A percentile compares a stretch with the other conserved stretches of the same genome.
These are phyloP conservation scores for Hemistola chrysoprasaria DNA, from an alignment of 2,888 invertebrate genomes.

Conservation along the genomic window DNA sequence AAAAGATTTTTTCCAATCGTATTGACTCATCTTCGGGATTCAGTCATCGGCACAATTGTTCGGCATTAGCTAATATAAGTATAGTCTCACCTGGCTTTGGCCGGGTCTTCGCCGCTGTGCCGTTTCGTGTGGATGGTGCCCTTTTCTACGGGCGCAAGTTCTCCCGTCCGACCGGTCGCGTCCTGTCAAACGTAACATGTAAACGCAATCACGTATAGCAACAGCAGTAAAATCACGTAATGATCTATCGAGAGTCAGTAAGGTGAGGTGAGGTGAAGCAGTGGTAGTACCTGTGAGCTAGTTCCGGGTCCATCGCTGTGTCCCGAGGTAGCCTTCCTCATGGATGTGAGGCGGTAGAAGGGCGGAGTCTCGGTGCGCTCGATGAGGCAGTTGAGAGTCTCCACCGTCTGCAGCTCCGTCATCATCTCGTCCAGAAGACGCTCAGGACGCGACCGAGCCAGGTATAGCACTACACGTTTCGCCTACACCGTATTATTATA, in stretches of 20 bases:
- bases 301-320: slow-evolving; percentile 74
- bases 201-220: too few relatives aligned
- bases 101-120: slow-evolving; percentile 94
- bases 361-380: slow-evolving; percentile 99
- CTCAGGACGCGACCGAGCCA: slow-evolving; percentile 96
- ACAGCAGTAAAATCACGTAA: too few relatives aligned
- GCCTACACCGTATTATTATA: slow-evolving; percentile 86
- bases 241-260: too few relatives aligned
- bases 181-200: too few relatives aligned
- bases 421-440: slow-evolving; percentile 97
- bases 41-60: neutral
- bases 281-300: slow-evolving; percentile 60
- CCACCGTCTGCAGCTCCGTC: slow-evolving; percentile 98
- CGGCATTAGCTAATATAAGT: neutral
- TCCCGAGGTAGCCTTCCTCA: slow-evolving; percentile 92
- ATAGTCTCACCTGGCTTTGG: slow-evolving; percentile 85
- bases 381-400: slow-evolving; percentile 96
- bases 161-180: slow-evolving; percentile 72
- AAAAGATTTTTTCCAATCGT: too few relatives aligned
- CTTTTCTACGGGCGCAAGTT: slow-evolving; percentile 89
- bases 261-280: too few relatives aligned
- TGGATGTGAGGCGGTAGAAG: slow-evolving; percentile 96
- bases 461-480: slow-evolving; percentile 95
- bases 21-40: too few relatives aligned
- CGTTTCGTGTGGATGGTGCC: slow-evolving; percentile 98